Conservation (phyloP, 2,113 vertebrate genomes). For the Ageneiosus marmoratus region DNA sequence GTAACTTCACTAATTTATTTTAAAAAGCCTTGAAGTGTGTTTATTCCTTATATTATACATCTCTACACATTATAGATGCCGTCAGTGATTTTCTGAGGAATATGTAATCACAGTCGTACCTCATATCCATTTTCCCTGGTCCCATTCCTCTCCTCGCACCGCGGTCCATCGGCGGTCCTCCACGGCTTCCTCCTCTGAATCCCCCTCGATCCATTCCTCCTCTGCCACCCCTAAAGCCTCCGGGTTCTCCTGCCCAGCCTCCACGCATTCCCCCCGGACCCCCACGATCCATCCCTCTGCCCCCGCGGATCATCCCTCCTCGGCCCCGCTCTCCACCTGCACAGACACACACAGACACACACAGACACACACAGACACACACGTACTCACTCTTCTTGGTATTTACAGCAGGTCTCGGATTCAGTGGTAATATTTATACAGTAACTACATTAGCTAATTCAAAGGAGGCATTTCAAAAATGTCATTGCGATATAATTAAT, state of each 20-base stretch:
- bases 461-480: too few species aligned
- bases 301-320: conserved; percentile 85
- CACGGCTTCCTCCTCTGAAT: conserved; percentile 84
- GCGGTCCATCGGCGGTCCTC: conserved; percentile 86
- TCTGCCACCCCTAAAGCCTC: conserved; percentile 82
- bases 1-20: too few species aligned
- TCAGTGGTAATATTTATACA: too few species aligned
- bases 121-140: conserved; percentile 62
- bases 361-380: too few species aligned
- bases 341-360: too few species aligned
- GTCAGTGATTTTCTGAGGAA: too few species aligned
- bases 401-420: too few species aligned
- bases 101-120: conserved; percentile 51
- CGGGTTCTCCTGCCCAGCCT: conserved; percentile 88
- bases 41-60: background rate
- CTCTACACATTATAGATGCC: background rate
- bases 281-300: conserved; percentile 90
- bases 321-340: conserved; percentile 85
- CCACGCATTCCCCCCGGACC: conserved; percentile 87
- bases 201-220: conserved; percentile 89
- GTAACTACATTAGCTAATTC: too few species aligned
- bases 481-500: too few species aligned
- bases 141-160: conserved; percentile 76
- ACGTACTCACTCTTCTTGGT: too few species aligned
- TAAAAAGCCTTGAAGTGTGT: too few species aligned